Conservation (phyloP, 2,888 invertebrate species). For the Agelastica alni region DNA sequence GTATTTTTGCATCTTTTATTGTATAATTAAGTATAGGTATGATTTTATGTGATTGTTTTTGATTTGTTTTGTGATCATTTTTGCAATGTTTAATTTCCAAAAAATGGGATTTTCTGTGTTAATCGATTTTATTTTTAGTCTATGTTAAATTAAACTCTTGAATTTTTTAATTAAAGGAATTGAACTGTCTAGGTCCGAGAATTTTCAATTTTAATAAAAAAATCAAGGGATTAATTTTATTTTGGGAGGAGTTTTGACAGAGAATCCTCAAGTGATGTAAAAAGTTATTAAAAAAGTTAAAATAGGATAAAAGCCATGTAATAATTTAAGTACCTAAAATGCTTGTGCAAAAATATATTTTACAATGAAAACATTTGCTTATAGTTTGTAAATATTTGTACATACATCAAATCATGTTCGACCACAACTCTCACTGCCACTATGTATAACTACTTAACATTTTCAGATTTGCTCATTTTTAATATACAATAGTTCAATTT, state of each 20-base stretch:
- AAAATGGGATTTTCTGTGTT: too few relatives aligned
- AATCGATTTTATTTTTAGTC: too few relatives aligned
- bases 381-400: constrained; percentile 16
- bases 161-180: too few relatives aligned
- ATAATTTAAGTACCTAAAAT: constrained; percentile 39
- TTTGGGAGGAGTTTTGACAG: too few relatives aligned
- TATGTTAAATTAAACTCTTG: too few relatives aligned
- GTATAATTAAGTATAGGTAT: constrained; percentile 3
- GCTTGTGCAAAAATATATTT: constrained; percentile 33
- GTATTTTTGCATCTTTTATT: constrained; percentile 4
- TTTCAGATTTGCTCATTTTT: constrained; percentile 33
- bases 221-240: too few relatives aligned
- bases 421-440: constrained; percentile 37
- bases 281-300: constrained; percentile 34
- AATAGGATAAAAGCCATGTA: constrained; percentile 34
- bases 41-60: constrained; percentile 15
- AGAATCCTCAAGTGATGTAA: constrained; percentile 33
- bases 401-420: constrained; percentile 11
- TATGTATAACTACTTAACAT: constrained; percentile 6
- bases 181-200: too few relatives aligned
- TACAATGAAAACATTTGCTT: constrained; percentile 9
- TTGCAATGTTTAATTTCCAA: constrained; percentile 16
- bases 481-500: constrained; percentile 39
- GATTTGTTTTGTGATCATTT: constrained; percentile 19
- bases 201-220: too few relatives aligned